These are phyloP conservation scores for Monomorium pharaonis DNA, from an alignment of 1,140 invertebrate genomes.

Conservation along the genomic window DNA sequence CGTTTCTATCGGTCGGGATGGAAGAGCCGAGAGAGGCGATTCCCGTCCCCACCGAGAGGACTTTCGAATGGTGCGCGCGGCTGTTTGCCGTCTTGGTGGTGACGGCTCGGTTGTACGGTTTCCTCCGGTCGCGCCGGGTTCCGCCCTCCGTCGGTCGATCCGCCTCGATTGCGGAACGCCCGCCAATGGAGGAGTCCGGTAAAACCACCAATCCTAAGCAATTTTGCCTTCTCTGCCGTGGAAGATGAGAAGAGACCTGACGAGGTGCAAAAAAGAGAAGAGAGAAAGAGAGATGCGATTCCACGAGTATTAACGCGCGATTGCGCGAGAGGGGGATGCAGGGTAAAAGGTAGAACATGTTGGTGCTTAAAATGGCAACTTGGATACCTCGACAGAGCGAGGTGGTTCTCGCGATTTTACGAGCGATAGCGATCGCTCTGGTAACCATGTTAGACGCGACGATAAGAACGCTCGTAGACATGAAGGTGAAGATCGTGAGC, in stretches of 20 bases:
- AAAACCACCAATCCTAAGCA: conserved; percentile 44
- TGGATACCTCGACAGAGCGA: background rate
- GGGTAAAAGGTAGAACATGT: conserved; percentile 23
- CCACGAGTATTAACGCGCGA: conserved; percentile 20
- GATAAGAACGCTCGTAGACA: conserved; percentile 3
- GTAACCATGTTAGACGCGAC: conserved; percentile 41
- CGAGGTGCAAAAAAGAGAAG: background rate
- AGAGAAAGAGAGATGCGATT: conserved; percentile 13
- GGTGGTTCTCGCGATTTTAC: conserved; percentile 28
- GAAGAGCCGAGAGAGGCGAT: conserved; percentile 63
- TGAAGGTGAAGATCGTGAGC: background rate
- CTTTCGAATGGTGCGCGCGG: conserved; percentile 69
- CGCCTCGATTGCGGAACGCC: conserved; percentile 62
- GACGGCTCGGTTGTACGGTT: conserved; percentile 28
- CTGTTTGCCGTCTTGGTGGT: conserved; percentile 19
- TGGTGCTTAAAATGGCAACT: conserved; percentile 67
- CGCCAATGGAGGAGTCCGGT: conserved; percentile 60
- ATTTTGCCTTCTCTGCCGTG: background rate
- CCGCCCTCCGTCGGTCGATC: conserved; percentile 61
- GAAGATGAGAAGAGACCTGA: background rate
- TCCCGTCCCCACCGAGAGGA: conserved; percentile 36
- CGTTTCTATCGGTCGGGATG: conserved; percentile 65
- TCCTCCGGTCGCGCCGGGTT: conserved; percentile 58
- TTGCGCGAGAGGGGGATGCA: background rate
- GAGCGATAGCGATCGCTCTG: conserved; percentile 32